phyloP scores from a whole-genome alignment of 2,113 vertebrate genomes.

The Prochilodus magdalenae region DNA sequence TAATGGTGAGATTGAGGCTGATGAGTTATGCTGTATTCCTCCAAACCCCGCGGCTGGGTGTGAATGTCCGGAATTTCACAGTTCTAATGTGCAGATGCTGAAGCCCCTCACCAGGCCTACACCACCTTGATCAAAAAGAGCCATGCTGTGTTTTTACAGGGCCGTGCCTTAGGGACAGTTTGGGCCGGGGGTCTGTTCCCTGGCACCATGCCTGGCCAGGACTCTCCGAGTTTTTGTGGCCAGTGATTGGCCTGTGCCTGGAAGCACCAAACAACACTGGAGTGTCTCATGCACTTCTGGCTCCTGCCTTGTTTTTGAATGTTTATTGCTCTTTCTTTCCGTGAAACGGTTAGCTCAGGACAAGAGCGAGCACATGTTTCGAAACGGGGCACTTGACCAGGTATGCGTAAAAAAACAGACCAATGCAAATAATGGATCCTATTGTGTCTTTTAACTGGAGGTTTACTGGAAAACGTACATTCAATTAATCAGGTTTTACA shows the following conservation, averaged over 20 bases:
- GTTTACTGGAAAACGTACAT: constrained; percentile 52
- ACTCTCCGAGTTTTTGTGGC: neutral
- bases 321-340: constrained; percentile 41
- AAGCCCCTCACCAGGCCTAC: constrained; percentile 46
- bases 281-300: constrained; percentile 32
- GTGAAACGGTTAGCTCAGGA: constrained; percentile 21
- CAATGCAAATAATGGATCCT: constrained; percentile 29
- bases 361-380: constrained; percentile 38
- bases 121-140: constrained; percentile 33
- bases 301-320: constrained; percentile 23
- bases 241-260: constrained; percentile 5
- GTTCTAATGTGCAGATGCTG: constrained; percentile 44
- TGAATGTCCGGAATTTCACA: constrained; percentile 63
- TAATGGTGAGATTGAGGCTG: constrained; percentile 16
- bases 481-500: constrained; percentile 30
- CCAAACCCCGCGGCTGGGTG: constrained; percentile 55
- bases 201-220: constrained; percentile 13
- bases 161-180: constrained; percentile 32
- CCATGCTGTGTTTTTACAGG: constrained; percentile 27
- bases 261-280: constrained; percentile 23
- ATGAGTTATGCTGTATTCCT: neutral
- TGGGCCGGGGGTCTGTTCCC: constrained; percentile 20
- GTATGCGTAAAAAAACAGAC: neutral
- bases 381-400: constrained; percentile 6
- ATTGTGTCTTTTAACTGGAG: constrained; percentile 22